Conservation (phyloP, 92 coral and sea anemone genomes). For the Paragorgia papillata region DNA sequence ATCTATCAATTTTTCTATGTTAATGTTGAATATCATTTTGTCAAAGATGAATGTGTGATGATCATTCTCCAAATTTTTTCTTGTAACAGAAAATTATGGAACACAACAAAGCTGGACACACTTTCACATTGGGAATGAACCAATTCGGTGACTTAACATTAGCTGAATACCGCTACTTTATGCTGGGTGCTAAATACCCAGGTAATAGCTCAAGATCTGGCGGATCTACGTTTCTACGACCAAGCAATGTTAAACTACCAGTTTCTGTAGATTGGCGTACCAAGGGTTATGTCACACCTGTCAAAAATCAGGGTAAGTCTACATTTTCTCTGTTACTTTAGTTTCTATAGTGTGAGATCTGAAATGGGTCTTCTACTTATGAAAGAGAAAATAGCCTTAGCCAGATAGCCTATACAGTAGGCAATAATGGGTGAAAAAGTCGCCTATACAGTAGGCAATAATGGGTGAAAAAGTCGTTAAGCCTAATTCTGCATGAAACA, state of each 20-base stretch:
- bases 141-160: slow-evolving; percentile 76
- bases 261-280: slow-evolving; percentile 49
- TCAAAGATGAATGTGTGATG: too few species aligned
- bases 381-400: too few species aligned
- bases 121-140: slow-evolving; percentile 73
- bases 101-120: slow-evolving; percentile 65
- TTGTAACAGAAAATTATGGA: slow-evolving; percentile 24
- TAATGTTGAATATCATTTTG: too few species aligned
- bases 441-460: too few species aligned
- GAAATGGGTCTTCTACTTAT: too few species aligned
- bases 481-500: too few species aligned
- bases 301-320: slow-evolving; percentile 46
- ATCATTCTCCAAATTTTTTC: too few species aligned
- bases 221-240: slow-evolving; percentile 47
- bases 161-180: slow-evolving; percentile 63
- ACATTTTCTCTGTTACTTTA: neutral
- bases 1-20: too few species aligned
- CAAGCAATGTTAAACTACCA: slow-evolving; percentile 36
- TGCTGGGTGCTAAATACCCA: slow-evolving; percentile 47
- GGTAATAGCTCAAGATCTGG: slow-evolving; percentile 13
- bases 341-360: too few species aligned
- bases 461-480: too few species aligned
- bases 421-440: too few species aligned
- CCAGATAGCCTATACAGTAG: too few species aligned
- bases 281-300: slow-evolving; percentile 55